Evolutionary conservation across 2,113 vertebrate genomes (phyloP).

Genomic region (Hypocryptadius cinnamomeus): DNA sequence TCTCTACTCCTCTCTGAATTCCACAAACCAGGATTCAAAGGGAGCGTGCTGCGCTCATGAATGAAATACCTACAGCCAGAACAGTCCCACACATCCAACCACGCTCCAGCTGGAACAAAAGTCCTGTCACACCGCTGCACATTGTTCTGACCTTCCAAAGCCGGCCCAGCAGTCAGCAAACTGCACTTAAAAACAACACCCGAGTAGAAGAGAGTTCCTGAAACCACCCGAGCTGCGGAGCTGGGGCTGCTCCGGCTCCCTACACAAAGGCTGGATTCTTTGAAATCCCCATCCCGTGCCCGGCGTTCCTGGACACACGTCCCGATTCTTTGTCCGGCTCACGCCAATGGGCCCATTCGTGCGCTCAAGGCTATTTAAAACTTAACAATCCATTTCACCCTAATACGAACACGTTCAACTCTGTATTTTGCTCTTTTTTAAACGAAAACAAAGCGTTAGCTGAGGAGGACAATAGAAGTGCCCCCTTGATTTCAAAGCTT

Average conservation of each 20-base stretch:
- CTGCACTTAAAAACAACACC: neutral
- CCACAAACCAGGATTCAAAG: neutral
- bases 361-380: neutral
- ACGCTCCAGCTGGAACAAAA: neutral
- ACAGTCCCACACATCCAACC: neutral
- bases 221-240: neutral
- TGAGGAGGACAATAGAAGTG: neutral
- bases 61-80: slow-evolving; percentile 14
- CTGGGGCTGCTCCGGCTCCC: neutral
- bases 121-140: neutral
- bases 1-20: neutral
- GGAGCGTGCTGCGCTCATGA: neutral
- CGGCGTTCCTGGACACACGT: neutral
- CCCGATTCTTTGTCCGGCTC: slow-evolving; percentile 2
- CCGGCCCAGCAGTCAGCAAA: neutral
- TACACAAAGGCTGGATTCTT: slow-evolving; percentile 4
- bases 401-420: neutral
- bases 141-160: neutral
- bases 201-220: slow-evolving; percentile 12
- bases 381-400: neutral
- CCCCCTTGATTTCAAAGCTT: neutral
- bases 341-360: neutral
- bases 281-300: slow-evolving; percentile 15
- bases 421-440: neutral
- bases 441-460: neutral